phyloP scores from a whole-genome alignment of 2,113 vertebrate genomes.

The Aviceda subcristata region DNA sequence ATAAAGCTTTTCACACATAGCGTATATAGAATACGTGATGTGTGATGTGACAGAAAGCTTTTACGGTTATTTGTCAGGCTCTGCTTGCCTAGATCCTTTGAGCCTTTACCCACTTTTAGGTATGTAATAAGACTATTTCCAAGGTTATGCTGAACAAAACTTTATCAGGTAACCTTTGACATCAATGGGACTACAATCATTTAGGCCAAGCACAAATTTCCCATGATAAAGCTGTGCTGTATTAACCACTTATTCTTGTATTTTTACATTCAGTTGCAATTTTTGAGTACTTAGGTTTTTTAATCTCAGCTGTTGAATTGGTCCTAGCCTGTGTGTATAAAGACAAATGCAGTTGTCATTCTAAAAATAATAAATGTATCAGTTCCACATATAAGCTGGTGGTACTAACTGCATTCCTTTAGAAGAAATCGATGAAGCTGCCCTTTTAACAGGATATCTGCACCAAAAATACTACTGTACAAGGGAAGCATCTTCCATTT shows the following conservation, averaged over 20 bases:
- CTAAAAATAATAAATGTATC: not conserved
- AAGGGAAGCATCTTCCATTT: not conserved
- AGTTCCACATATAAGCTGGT: not conserved
- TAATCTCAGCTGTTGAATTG: not conserved
- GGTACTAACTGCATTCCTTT: not conserved
- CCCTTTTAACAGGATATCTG: not conserved
- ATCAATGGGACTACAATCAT: not conserved
- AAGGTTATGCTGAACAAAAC: not conserved
- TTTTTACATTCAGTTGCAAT: not conserved
- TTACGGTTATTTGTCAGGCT: not conserved
- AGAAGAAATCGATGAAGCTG: not conserved
- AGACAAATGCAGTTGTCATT: not conserved
- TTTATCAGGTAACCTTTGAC: not conserved
- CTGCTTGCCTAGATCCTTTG: not conserved
- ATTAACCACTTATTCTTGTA: not conserved
- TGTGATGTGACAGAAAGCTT: not conserved
- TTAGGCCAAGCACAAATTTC: not conserved
- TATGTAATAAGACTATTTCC: not conserved
- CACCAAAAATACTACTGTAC: not conserved
- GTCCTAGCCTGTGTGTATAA: not conserved
- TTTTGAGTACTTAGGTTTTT: not conserved
- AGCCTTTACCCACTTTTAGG: not conserved
- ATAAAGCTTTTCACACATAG: not conserved
- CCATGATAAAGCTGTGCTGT: not conserved
- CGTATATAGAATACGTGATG: not conserved